Evolutionary conservation across 1,140 invertebrate species (phyloP).

Genomic region (Bombus impatiens): DNA sequence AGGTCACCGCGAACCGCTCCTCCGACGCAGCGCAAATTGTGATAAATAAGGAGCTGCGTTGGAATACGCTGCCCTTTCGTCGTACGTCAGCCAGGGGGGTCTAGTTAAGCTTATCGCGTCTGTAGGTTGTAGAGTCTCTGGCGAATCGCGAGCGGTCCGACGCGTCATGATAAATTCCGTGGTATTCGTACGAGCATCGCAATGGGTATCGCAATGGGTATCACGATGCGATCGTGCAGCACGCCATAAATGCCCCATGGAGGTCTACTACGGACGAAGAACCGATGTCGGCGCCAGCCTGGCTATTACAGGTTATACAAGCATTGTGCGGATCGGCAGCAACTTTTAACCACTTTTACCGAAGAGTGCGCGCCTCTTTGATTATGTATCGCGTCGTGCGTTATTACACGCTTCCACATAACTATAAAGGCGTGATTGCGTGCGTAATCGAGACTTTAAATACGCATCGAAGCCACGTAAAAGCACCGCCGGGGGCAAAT

Average conservation of each 20-base stretch:
- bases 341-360: conserved; percentile 40
- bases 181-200: conserved; percentile 7
- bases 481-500: conserved; percentile 39
- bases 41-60: conserved; percentile 12
- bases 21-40: neutral
- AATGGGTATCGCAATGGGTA: conserved; percentile 1
- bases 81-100: conserved; percentile 47
- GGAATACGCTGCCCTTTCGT: neutral
- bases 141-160: neutral
- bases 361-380: conserved; percentile 23
- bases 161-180: conserved; percentile 57
- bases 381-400: conserved; percentile 61
- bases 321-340: conserved; percentile 46
- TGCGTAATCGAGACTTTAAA: conserved; percentile 58
- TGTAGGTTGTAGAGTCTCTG: neutral
- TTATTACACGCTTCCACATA: conserved; percentile 59
- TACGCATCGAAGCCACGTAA: conserved; percentile 26
- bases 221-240: conserved; percentile 36
- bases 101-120: conserved; percentile 58
- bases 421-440: conserved; percentile 58
- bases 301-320: conserved; percentile 68
- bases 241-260: conserved; percentile 52
- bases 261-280: conserved; percentile 52
- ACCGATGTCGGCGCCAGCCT: conserved; percentile 69
- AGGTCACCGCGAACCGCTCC: conserved; percentile 26